phyloP scores from a whole-genome alignment of 2,888 invertebrate species.

The Hemistola chrysoprasaria region DNA sequence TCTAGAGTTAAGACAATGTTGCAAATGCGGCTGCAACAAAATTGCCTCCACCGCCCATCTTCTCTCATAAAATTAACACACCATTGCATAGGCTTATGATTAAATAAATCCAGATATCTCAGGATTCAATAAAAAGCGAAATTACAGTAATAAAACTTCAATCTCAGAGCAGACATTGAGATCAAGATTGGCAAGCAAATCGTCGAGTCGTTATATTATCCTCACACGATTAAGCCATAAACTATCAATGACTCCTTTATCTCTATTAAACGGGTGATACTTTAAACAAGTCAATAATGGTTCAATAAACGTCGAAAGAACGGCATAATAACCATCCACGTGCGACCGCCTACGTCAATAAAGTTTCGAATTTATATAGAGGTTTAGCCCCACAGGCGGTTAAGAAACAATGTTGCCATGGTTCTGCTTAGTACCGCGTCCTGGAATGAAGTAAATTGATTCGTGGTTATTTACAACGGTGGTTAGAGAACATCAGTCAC shows the following conservation, averaged over 20 bases:
- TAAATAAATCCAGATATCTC: slow-evolving; percentile 56
- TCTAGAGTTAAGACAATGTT: slow-evolving; percentile 5
- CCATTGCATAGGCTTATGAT: slow-evolving; percentile 45
- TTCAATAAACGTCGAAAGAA: slow-evolving; percentile 79
- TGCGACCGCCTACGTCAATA: slow-evolving; percentile 67
- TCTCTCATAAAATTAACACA: slow-evolving; percentile 44
- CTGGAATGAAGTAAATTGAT: slow-evolving; percentile 29
- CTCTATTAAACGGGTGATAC: slow-evolving; percentile 78
- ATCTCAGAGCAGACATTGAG: slow-evolving; percentile 55
- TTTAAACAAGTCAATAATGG: slow-evolving; percentile 81
- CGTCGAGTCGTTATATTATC: slow-evolving; percentile 47
- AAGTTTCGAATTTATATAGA: slow-evolving; percentile 79
- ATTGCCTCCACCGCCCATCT: slow-evolving; percentile 4
- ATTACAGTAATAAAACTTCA: slow-evolving; percentile 70
- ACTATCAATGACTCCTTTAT: slow-evolving; percentile 74
- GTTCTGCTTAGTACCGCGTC: slow-evolving; percentile 30
- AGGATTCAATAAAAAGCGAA: slow-evolving; percentile 65
- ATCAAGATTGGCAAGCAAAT: slow-evolving; percentile 41
- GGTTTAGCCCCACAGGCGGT: slow-evolving; percentile 78
- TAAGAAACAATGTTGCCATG: slow-evolving; percentile 59
- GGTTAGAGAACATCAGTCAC: slow-evolving; percentile 12
- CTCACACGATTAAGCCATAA: slow-evolving; percentile 72
- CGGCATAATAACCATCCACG: slow-evolving; percentile 79
- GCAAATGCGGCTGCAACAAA: slow-evolving; percentile 1
- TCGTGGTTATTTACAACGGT: slow-evolving; percentile 15